Evolutionary conservation across 2,113 vertebrate genomes (phyloP).

Genomic region (Oncorhynchus nerka): DNA sequence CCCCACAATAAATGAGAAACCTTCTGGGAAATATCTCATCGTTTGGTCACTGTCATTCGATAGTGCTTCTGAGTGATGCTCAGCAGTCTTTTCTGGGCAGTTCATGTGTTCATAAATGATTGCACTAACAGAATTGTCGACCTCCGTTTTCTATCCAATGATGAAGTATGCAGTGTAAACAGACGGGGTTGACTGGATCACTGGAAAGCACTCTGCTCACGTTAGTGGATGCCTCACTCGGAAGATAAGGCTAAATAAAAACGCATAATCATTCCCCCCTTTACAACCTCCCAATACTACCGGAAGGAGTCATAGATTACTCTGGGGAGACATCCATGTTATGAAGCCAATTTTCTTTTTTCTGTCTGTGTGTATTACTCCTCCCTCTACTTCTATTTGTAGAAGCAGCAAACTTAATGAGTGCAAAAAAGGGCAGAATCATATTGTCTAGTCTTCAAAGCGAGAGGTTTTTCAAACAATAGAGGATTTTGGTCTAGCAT

Average conservation of each 20-base stretch:
- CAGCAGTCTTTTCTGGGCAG: slow-evolving; percentile 18
- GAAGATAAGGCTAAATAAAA: slow-evolving; percentile 64
- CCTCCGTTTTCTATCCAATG: slow-evolving; percentile 9
- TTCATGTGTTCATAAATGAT: slow-evolving; percentile 25
- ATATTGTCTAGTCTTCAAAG: too few species aligned
- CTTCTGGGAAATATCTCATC: slow-evolving; percentile 4
- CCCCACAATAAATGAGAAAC: not conserved
- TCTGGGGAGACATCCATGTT: slow-evolving; percentile 45
- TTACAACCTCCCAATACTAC: slow-evolving; percentile 29
- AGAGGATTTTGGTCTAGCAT: too few species aligned
- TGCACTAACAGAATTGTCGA: slow-evolving; percentile 23
- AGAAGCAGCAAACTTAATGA: slow-evolving; percentile 18
- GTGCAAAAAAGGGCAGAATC: slow-evolving; percentile 37
- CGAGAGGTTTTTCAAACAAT: too few species aligned
- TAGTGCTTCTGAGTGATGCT: slow-evolving; percentile 7
- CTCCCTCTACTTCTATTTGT: slow-evolving; percentile 26
- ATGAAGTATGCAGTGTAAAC: slow-evolving; percentile 46
- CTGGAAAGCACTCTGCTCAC: slow-evolving; percentile 67
- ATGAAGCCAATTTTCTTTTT: slow-evolving; percentile 26
- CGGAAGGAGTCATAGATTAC: slow-evolving; percentile 57
- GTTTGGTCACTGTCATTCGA: not conserved
- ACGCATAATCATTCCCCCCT: too few species aligned
- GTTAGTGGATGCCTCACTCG: slow-evolving; percentile 56
- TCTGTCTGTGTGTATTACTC: slow-evolving; percentile 5
- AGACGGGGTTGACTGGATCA: slow-evolving; percentile 18